A percentile compares a stretch with the other conserved stretches of the same genome.
These are phyloP conservation scores for Gastracanthus pulcherrimus DNA, from an alignment of 2,888 invertebrate genomes.

Conservation along the genomic window DNA sequence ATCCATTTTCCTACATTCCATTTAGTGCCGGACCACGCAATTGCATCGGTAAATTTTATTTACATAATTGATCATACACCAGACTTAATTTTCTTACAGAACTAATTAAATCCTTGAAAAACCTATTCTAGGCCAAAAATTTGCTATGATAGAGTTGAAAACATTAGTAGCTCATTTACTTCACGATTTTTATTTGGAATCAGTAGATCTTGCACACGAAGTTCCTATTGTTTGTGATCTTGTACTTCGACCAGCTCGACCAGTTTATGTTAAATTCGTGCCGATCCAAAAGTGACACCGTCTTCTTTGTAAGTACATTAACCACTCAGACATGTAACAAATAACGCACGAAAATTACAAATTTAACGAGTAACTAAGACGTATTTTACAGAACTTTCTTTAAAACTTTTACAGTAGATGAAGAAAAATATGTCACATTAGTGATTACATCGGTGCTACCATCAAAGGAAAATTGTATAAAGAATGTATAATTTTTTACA, in stretches of 20 bases:
- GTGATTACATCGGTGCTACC: too few relatives aligned
- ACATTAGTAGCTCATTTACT: constrained; percentile 62
- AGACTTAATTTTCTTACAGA: neutral
- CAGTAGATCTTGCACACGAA: constrained; percentile 65
- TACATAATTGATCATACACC: neutral
- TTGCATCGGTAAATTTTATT: constrained; percentile 80
- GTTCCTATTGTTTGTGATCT: constrained; percentile 61
- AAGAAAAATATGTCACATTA: too few relatives aligned
- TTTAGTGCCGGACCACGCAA: constrained; percentile 85
- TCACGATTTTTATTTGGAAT: constrained; percentile 66
- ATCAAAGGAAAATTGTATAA: too few relatives aligned
- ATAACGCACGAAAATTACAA: too few relatives aligned
- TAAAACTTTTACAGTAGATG: too few relatives aligned
- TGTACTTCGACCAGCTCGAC: constrained; percentile 62
- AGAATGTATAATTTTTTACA: too few relatives aligned
- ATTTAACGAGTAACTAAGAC: too few relatives aligned
- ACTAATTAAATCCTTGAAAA: neutral
- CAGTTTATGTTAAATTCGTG: constrained; percentile 63
- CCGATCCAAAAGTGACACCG: constrained; percentile 14
- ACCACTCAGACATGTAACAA: too few relatives aligned
- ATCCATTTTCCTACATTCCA: constrained; percentile 83
- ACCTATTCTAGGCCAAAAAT: constrained; percentile 63
- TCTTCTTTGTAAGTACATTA: neutral
- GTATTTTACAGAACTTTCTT: too few relatives aligned
- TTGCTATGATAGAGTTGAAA: constrained; percentile 70